Evolutionary conservation across 2,888 invertebrate species (phyloP).

Genomic region (Scaptomyza tumidula): DNA sequence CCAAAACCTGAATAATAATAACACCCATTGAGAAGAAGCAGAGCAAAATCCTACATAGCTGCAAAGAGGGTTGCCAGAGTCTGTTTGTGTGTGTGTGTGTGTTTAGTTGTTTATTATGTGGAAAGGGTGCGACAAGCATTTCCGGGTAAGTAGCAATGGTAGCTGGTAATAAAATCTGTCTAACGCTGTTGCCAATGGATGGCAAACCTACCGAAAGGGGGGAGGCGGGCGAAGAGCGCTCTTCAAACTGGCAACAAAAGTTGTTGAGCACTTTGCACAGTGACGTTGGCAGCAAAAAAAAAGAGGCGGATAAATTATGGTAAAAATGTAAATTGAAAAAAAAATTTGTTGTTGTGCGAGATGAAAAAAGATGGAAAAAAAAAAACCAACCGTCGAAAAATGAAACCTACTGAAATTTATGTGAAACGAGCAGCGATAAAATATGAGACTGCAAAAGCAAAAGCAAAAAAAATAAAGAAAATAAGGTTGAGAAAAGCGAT

Average conservation of each 20-base stretch:
- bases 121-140: slow-evolving; percentile 64
- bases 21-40: slow-evolving; percentile 18
- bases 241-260: slow-evolving; percentile 60
- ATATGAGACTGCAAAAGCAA: slow-evolving; percentile 3
- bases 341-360: slow-evolving; percentile 38
- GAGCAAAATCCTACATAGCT: slow-evolving; percentile 19
- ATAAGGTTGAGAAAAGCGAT: slow-evolving; percentile 59
- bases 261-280: slow-evolving; percentile 28
- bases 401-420: slow-evolving; percentile 46
- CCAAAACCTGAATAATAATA: slow-evolving; percentile 56
- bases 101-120: slow-evolving; percentile 38
- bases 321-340: slow-evolving; percentile 74
- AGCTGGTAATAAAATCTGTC: slow-evolving; percentile 75
- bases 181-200: slow-evolving; percentile 41
- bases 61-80: slow-evolving; percentile 42
- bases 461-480: slow-evolving; percentile 2
- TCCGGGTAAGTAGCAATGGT: slow-evolving; percentile 73
- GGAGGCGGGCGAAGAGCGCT: slow-evolving; percentile 12
- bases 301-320: slow-evolving; percentile 59
- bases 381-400: slow-evolving; percentile 3
- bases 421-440: slow-evolving; percentile 46
- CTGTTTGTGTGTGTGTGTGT: slow-evolving; percentile 12
- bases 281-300: slow-evolving; percentile 12
- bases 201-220: background rate
- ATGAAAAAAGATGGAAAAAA: slow-evolving; percentile 4